A percentile compares a stretch with the other conserved stretches of the same genome.
Conservation (phyloP, 2,888 invertebrate genomes). For the Cosmia pyralina region DNA sequence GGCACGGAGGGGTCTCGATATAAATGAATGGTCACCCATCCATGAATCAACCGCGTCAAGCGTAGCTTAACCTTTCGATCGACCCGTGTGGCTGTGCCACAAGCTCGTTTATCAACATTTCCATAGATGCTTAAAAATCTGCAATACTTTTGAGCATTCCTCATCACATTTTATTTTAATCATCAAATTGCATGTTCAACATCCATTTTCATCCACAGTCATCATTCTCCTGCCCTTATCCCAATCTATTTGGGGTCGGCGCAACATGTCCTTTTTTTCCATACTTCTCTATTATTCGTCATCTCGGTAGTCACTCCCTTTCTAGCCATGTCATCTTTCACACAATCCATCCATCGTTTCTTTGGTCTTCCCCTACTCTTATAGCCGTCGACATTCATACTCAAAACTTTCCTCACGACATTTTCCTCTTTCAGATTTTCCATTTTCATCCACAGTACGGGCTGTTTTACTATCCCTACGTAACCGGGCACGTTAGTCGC, state of each 20-base stretch:
- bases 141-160: neutral
- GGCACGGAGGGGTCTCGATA: no score
- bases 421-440: no score
- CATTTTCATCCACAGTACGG: neutral
- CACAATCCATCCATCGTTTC: no score
- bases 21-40: neutral
- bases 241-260: no score
- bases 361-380: no score
- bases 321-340: no score
- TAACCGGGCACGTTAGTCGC: constrained; percentile 32
- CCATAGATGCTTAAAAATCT: neutral
- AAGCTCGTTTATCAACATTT: neutral
- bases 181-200: constrained; percentile 41
- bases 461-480: constrained; percentile 41
- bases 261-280: no score
- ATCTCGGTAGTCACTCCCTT: no score
- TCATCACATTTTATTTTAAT: constrained; percentile 42
- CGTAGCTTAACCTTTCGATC: neutral
- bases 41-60: neutral
- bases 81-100: neutral
- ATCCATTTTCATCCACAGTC: constrained; percentile 7
- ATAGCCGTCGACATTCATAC: no score
- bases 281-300: no score
- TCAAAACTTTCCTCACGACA: no score
- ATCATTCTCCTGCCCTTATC: no score